A percentile compares a stretch with the other conserved stretches of the same genome.
These are phyloP conservation scores for Stomatorhinus ivindoensis DNA, from an alignment of 2,113 vertebrate genomes.

Conservation along the genomic window DNA sequence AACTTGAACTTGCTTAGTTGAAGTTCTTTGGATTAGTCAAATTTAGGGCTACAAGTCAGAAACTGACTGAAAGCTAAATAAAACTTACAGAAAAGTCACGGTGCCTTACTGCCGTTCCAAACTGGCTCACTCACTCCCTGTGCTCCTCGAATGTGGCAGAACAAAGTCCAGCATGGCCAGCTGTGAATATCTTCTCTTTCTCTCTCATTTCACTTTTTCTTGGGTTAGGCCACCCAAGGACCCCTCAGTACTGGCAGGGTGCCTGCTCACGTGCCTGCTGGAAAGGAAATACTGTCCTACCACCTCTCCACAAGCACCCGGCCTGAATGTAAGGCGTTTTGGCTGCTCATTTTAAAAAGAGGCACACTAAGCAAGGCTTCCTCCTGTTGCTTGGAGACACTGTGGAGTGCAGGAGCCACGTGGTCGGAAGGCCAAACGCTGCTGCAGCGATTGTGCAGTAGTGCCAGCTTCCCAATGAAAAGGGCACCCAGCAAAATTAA, in stretches of 20 bases:
- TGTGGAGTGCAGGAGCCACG: background rate
- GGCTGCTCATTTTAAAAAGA: background rate
- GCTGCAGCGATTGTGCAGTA: background rate
- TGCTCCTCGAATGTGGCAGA: background rate
- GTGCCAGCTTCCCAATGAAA: background rate
- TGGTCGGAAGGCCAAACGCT: background rate
- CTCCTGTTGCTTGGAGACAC: constrained; percentile 3
- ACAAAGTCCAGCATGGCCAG: background rate
- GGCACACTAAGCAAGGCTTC: background rate
- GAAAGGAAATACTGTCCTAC: background rate
- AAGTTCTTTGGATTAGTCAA: background rate
- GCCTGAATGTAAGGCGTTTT: background rate
- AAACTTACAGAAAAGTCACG: background rate
- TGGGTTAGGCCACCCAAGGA: background rate
- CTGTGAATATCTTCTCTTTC: background rate
- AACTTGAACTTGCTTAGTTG: background rate
- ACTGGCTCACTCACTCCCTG: background rate
- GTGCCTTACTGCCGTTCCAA: background rate
- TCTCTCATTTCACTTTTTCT: background rate
- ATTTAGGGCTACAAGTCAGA: background rate
- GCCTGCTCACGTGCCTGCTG: background rate
- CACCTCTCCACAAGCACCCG: background rate
- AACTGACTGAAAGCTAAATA: background rate
- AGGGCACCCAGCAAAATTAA: background rate
- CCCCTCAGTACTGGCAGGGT: background rate